These are phyloP conservation scores for Oreochromis mossambicus DNA, from an alignment of 2,797 vertebrate genomes.

Conservation along the genomic window DNA sequence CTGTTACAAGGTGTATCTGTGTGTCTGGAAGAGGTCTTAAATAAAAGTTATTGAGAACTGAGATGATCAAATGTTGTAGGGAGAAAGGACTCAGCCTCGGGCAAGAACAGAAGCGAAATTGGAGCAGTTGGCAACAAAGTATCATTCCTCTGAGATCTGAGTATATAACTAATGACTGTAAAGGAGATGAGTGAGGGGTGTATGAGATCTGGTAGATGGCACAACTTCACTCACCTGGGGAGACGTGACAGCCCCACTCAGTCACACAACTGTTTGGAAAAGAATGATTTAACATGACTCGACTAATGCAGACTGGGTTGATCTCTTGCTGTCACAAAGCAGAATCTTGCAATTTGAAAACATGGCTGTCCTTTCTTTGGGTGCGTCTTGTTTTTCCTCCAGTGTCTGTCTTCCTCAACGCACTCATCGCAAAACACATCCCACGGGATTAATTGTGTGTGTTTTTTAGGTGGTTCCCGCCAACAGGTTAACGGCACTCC, in stretches of 20 bases:
- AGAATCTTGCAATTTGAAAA: not conserved
- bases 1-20: not conserved
- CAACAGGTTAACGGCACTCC: slow-evolving; percentile 44
- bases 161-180: not conserved
- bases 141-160: slow-evolving; percentile 35
- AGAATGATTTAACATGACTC: not conserved
- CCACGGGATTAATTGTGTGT: not conserved
- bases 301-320: not conserved
- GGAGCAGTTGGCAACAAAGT: not conserved
- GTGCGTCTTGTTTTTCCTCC: not conserved
- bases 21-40: not conserved
- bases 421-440: not conserved
- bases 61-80: not conserved
- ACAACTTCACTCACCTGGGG: slow-evolving; percentile 21
- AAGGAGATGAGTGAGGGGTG: not conserved
- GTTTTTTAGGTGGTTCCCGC: slow-evolving; percentile 54
- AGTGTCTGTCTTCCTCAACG: not conserved
- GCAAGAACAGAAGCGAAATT: not conserved
- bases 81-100: not conserved
- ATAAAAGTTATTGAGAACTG: not conserved
- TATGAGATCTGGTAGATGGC: slow-evolving; percentile 17
- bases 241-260: not conserved
- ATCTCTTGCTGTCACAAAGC: not conserved
- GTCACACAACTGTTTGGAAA: not conserved
- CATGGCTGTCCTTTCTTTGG: not conserved